Base-by-base conservation (phyloP, 2,888 invertebrate species). In the Sialis lutaria region DNA sequence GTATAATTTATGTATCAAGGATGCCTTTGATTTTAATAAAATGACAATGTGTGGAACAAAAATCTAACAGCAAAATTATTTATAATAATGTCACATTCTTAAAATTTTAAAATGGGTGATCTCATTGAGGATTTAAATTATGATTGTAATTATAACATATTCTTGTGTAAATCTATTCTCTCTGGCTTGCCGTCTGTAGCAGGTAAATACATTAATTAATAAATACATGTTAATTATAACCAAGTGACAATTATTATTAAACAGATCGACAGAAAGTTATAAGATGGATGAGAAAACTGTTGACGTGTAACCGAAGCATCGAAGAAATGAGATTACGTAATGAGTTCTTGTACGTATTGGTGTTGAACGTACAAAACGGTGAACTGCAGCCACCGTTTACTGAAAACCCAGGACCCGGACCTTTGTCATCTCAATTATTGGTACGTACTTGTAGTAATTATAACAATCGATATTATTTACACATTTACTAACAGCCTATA, bases 241-340 rank as follows among this genome's bases (percentile, higher is more conserved):
- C 31, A 42, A 30, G 22, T 42, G 9, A n/a, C 32, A 7, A 2
- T 30, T 7, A 42, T 5, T 8, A 41, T 13, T 41, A n/a, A 57
- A 49, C 53, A 67, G 70, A 72, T 51, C 64, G 67, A 51, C 64
- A 67, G 51, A 62, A 58, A 50, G 67, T 64, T 1, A 57, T 68
- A 7, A 59, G 65, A 47, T 74, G 73, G 73, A 62, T 72, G 55
- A 64, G 67, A 50, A 70, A 70, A 57, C 53, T 74, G 48, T 62
- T 68, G 37, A 59, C 60, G 1, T 65, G 66, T 51, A 64, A 66
- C 37, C 58, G 62, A 49, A 62, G 66, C 1, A 54, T 70, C 4
- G 64, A 69, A 41, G 73, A 73, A 57, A 68, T 72, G 64, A 66
- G 63, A 52, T 55, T 72, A 10, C 58, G 73, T 37, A 73, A 73